A percentile compares a stretch with the other conserved stretches of the same genome.
Conservation (phyloP, 2,113 vertebrate genomes). For the Formicarius rufipectus region DNA sequence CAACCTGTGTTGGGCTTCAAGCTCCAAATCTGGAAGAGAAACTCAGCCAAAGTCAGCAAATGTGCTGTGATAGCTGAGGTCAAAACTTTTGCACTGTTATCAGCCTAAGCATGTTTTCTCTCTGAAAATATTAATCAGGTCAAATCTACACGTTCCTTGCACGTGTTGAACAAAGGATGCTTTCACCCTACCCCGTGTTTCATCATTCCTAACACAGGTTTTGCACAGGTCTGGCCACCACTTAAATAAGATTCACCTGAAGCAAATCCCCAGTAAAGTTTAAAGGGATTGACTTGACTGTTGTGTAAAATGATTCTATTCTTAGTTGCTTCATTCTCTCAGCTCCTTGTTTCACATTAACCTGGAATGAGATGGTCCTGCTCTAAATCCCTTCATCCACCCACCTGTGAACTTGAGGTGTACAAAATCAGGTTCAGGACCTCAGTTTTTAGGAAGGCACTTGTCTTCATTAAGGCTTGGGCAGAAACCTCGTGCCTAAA, state of each 20-base stretch:
- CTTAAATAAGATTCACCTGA: background rate
- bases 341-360: background rate
- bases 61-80: constrained; percentile 1
- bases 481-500: background rate
- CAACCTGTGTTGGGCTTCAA: background rate
- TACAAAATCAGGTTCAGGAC: background rate
- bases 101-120: background rate
- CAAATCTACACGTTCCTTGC: background rate
- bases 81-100: background rate
- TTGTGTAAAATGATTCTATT: background rate
- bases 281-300: background rate
- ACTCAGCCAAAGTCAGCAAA: constrained; percentile 36
- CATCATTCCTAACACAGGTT: background rate
- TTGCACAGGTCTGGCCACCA: background rate
- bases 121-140: background rate
- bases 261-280: background rate
- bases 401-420: background rate
- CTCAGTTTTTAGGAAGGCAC: background rate
- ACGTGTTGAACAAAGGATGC: background rate
- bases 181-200: background rate
- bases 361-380: background rate
- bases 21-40: background rate
- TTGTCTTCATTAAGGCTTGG: background rate
- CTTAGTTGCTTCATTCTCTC: background rate
- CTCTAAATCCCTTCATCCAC: background rate